phyloP scores from a whole-genome alignment of 2,888 invertebrate species.

The Phengaris alcon region DNA sequence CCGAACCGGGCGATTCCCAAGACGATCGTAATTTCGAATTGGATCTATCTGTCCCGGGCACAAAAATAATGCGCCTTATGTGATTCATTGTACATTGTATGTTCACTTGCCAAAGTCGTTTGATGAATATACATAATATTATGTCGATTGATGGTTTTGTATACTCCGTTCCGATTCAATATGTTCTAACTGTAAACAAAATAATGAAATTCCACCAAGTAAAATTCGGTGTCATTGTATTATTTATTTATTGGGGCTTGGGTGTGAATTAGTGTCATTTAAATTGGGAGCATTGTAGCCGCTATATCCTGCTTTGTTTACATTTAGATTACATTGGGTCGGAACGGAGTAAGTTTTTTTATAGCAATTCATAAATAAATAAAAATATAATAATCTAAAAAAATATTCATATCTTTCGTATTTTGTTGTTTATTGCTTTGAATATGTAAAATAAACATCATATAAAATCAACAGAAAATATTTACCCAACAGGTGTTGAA shows the following conservation, averaged over 20 bases:
- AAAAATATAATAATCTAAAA: too few relatives aligned
- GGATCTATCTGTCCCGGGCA: conserved; percentile 78
- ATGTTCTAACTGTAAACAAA: too few relatives aligned
- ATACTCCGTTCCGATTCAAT: neutral
- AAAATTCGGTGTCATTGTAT: too few relatives aligned
- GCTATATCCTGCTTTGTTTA: too few relatives aligned
- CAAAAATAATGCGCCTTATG: conserved; percentile 55
- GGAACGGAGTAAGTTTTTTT: too few relatives aligned
- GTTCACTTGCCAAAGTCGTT: neutral
- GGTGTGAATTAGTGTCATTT: too few relatives aligned
- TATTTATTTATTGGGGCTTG: too few relatives aligned
- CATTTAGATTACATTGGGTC: too few relatives aligned
- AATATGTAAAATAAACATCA: conserved; percentile 31
- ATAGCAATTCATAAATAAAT: too few relatives aligned
- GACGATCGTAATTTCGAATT: conserved; percentile 81
- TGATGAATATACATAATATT: neutral
- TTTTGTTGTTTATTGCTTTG: conserved; percentile 52
- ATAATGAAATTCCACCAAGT: too few relatives aligned
- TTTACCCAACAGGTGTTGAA: conserved; percentile 44
- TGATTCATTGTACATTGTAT: conserved; percentile 4
- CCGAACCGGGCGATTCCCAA: conserved; percentile 78
- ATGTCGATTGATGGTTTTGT: neutral
- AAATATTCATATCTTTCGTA: conserved; percentile 33
- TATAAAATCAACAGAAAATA: conserved; percentile 20
- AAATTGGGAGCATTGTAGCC: too few relatives aligned